Percentiles rank a stretch among this genome's conserved stretches.
Evolutionary conservation across 2,888 invertebrate species (phyloP).

Genomic region (Muschampia plurimacula): DNA sequence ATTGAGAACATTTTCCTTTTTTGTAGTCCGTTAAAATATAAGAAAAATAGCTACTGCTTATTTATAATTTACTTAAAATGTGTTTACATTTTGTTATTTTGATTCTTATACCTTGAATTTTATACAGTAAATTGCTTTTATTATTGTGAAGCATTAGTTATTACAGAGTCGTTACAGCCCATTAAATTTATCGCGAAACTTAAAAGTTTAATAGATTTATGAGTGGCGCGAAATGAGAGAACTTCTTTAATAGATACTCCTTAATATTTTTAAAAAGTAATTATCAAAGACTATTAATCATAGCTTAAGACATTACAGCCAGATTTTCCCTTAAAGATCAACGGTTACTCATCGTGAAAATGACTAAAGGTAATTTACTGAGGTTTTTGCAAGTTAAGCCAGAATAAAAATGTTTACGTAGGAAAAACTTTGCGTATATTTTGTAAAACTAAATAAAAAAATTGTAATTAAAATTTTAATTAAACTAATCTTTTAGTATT

Average conservation of each 20-base stretch:
- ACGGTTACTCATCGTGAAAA: constrained; percentile 16
- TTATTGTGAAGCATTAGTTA: constrained; percentile 6
- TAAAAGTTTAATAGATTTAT: constrained; percentile 40
- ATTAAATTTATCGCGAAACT: constrained; percentile 38
- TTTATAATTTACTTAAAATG: too few relatives aligned
- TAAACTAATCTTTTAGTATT: not conserved
- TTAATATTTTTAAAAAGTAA: constrained; percentile 38
- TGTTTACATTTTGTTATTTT: not conserved
- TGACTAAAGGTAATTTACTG: constrained; percentile 25
- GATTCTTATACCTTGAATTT: not conserved
- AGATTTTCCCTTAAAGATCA: constrained; percentile 26
- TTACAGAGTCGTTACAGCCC: constrained; percentile 25
- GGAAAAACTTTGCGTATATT: not conserved
- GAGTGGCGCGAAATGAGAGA: constrained; percentile 37
- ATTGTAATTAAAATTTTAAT: not conserved
- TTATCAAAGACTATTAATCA: constrained; percentile 34
- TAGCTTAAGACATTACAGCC: constrained; percentile 19
- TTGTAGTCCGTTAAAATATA: too few relatives aligned
- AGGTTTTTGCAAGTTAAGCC: constrained; percentile 11
- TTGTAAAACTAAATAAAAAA: not conserved
- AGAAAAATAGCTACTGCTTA: too few relatives aligned
- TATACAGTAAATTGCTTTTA: constrained; percentile 13
- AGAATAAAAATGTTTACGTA: not conserved
- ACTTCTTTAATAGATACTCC: constrained; percentile 31
- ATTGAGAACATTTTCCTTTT: too few relatives aligned